A percentile compares a stretch with the other conserved stretches of the same genome.
These are phyloP conservation scores for Didymodactylos carnosus DNA, from an alignment of 2,888 invertebrate species.

Conservation along the genomic window DNA sequence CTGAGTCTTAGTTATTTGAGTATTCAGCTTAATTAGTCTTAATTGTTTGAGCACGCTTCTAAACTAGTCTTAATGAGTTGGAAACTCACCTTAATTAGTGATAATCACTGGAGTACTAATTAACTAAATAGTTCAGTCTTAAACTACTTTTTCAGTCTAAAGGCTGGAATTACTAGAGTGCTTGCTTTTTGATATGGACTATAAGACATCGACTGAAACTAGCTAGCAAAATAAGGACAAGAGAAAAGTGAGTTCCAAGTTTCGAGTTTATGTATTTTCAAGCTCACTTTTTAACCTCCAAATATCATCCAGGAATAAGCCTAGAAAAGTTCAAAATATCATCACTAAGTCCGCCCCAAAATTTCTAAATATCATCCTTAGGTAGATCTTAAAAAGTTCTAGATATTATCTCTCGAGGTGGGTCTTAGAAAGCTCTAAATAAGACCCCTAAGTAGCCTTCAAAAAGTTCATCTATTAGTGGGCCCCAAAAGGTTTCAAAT, in stretches of 20 bases:
- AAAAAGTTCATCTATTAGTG: not conserved
- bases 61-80: not conserved
- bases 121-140: not conserved
- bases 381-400: too few relatives aligned
- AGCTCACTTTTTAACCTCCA: too few relatives aligned
- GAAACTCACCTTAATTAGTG: not conserved
- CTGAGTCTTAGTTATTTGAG: not conserved
- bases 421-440: too few relatives aligned
- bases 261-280: too few relatives aligned
- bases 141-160: not conserved
- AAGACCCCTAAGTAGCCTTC: too few relatives aligned
- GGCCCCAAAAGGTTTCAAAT: not conserved
- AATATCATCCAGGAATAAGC: not conserved
- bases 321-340: not conserved
- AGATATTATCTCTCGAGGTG: too few relatives aligned
- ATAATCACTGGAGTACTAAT: not conserved
- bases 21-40: not conserved
- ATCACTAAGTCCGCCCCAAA: not conserved
- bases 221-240: not conserved
- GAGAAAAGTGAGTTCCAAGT: not conserved
- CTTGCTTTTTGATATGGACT: not conserved
- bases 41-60: not conserved
- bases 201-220: not conserved
- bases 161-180: not conserved
- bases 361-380: too few relatives aligned